Base-by-base conservation (phyloP, 2,797 vertebrate species). In the Acrocephalus scirpaceus region DNA sequence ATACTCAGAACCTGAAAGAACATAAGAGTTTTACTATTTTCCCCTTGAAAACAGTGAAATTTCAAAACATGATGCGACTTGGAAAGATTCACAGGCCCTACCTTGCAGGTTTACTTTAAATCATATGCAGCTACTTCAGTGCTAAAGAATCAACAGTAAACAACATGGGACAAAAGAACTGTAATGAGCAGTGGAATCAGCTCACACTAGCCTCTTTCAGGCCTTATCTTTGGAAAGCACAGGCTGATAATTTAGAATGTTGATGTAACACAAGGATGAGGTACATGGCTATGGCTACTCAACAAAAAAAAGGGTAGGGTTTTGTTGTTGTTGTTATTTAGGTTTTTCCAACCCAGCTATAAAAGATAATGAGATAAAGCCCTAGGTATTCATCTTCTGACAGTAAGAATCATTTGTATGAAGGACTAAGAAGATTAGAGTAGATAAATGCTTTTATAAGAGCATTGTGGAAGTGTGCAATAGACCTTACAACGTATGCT, bases 401-500 rank as follows among this genome's bases (percentile, higher is more conserved):
- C 40, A 66, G 40, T 70, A 50, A 69, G 42, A 93, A 89, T 25
- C 1, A 0, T 91, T 90, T 90, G 22, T 50, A 19, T 62, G 66
- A 91, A 34, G n/a, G n/a, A 90, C 50, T 34, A 90, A 77, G 62
- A 91, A 69, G 32, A 83, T 80, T 88, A 86, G 57, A 61, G 32
- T 36, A 90, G 84, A 91, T 82, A 94, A 94, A 89, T 58, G 58
- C 30, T 90, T 91, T 78, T 73, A 72, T 87, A 93, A 85, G 50
- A 88, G 54, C 29, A 61, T 56, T 77, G 78, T 82, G 67, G 90
- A 94, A 93, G 17, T 16, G 45, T 86, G 79, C 69, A 78, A 85
- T 90, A 95, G 91, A 92, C 81, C 72, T 94, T 93, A 94, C 73
- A 91, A 67, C 7, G 26, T 54, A 56, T 34, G 40, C 61, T 83